Conservation (phyloP, 2,113 vertebrate genomes). For the Microtus oregoni region DNA sequence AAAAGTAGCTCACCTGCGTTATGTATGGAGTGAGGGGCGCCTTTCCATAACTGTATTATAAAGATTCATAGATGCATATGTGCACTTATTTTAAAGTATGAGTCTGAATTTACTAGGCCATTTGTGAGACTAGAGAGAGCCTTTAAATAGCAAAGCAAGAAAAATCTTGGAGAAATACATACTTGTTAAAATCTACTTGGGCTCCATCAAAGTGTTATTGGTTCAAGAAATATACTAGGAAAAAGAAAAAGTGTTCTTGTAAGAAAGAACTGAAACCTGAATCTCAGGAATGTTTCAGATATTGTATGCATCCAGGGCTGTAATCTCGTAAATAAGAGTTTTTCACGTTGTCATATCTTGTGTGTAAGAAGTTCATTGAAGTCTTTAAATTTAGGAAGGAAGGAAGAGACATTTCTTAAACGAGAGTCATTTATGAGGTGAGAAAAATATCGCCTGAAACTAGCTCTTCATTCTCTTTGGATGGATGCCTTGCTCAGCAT, state of each 20-base stretch:
- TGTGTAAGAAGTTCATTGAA: conserved; percentile 43
- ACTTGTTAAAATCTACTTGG: conserved; percentile 53
- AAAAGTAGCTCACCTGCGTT: conserved; percentile 53
- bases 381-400: background rate
- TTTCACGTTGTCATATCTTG: conserved; percentile 40
- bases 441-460: background rate
- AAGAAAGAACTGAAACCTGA: conserved; percentile 26
- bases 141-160: conserved; percentile 45
- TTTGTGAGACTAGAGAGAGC: background rate
- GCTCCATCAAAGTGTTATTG: conserved; percentile 8
- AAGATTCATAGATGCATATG: conserved; percentile 15
- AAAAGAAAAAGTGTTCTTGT: conserved; percentile 34
- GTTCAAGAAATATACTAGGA: conserved; percentile 55
- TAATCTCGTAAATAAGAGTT: conserved; percentile 10
- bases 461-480: no score
- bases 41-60: conserved; percentile 42
- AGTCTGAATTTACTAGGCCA: background rate
- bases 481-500: no score
- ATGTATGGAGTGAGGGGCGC: background rate
- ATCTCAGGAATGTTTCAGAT: conserved; percentile 12
- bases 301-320: background rate
- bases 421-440: background rate
- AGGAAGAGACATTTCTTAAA: conserved; percentile 12
- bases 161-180: conserved; percentile 27
- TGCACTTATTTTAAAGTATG: conserved; percentile 42